Evolutionary conservation across 2,113 vertebrate species (phyloP), one percentile per base, ranked within the genome.

Genomic region (Bombycilla garrulus): DNA sequence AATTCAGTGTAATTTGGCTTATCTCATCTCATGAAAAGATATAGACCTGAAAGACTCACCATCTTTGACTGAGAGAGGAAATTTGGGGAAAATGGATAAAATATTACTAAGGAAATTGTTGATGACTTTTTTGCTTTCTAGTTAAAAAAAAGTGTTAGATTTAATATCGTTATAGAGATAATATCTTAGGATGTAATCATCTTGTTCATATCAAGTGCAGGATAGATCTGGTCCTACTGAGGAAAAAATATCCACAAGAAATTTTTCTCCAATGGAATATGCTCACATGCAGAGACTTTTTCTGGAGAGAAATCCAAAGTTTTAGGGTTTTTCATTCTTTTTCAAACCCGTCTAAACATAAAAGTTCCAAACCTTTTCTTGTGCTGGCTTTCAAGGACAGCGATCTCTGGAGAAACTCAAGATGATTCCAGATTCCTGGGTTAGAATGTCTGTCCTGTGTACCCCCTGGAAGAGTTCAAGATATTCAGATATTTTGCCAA

Each of bases 31-130:
- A 36, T 62, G 45, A 42, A 89, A 92, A 76, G 45, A 87, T 72
- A 67, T 0, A 79, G 28, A 45, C 16, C 31, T 48, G 48, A 56
- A 91, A 91, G 33, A 7, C n/a, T 86, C 2, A 1, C 29, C 73
- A 38, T 65, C 28, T 72, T 92, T 64, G 36, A 61, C 36, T 56
- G 26, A 36, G 28, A 74, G 54, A 92, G 36, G 76, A 95, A 94
- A 92, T 92, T 81, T 88, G 51, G 10, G 4, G n/a, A 69, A 81
- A 86, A 42, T 72, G 33, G 81, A 85, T 92, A 82, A 96, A 95
- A 82, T 94, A 91, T 90, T 91, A 57, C 57, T 64, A 29, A 81
- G 78, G 79, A 94, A 94, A 88, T 88, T 87, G 50, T 61, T 92
- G 70, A 65, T 88, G 18, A 82, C 40, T 85, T 80, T 80, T 82